phyloP scores from a whole-genome alignment of 2,113 vertebrate species.

The Pseudolaguvia tuberculata region DNA sequence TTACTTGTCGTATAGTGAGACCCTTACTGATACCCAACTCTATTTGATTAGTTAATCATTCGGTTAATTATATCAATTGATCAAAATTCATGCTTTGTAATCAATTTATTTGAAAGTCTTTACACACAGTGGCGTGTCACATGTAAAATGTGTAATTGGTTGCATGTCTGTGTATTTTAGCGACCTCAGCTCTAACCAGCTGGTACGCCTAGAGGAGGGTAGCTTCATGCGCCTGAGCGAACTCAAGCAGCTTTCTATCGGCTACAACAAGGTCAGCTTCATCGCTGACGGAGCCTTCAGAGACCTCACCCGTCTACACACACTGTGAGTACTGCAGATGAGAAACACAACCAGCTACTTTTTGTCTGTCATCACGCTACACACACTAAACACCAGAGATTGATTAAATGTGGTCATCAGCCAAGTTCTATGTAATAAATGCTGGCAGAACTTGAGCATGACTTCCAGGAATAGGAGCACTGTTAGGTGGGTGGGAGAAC shows the following conservation, averaged over 20 bases:
- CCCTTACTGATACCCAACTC: too few species aligned
- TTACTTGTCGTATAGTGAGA: too few species aligned
- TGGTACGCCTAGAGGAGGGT: constrained; percentile 87
- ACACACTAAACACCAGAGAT: background rate
- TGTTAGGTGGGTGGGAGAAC: too few species aligned
- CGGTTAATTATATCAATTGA: background rate
- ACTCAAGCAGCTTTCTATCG: constrained; percentile 80
- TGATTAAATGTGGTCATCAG: background rate
- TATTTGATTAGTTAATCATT: background rate
- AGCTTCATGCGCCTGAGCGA: constrained; percentile 85
- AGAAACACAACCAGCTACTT: background rate
- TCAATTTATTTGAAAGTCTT: background rate
- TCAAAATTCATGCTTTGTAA: background rate
- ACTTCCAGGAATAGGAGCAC: background rate
- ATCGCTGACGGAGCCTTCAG: constrained; percentile 93
- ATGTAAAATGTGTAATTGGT: background rate
- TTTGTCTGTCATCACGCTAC: background rate
- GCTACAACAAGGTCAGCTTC: constrained; percentile 89
- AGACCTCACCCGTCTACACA: constrained; percentile 83
- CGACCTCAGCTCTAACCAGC: constrained; percentile 84
- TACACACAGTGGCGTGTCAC: background rate
- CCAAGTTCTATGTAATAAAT: background rate
- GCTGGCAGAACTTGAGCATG: background rate
- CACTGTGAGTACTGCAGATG: constrained; percentile 37
- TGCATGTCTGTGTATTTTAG: constrained; percentile 58